phyloP scores from a whole-genome alignment of 2,797 vertebrate genomes.

The Pseudotriccus pelzelni region DNA sequence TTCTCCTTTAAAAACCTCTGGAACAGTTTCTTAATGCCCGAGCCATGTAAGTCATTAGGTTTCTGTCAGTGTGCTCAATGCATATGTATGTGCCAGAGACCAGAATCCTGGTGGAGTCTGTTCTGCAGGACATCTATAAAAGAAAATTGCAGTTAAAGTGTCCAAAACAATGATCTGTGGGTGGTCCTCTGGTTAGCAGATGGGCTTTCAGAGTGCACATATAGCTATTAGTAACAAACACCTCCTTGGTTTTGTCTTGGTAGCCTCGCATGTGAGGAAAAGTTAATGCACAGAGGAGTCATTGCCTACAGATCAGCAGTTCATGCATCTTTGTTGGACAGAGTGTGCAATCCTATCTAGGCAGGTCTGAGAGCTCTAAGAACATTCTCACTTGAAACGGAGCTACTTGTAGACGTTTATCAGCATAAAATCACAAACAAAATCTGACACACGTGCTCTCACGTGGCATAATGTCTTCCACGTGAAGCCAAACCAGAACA shows the following conservation, averaged over 20 bases:
- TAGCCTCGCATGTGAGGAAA: not conserved
- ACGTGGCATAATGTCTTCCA: not conserved
- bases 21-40: conserved; percentile 37
- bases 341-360: not conserved
- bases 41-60: conserved; percentile 56
- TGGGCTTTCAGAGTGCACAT: conserved; percentile 38
- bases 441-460: not conserved
- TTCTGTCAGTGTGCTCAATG: conserved; percentile 61
- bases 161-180: conserved; percentile 69
- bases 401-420: not conserved
- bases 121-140: conserved; percentile 62
- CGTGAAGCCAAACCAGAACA: not conserved
- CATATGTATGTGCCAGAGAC: conserved; percentile 60
- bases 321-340: not conserved
- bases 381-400: not conserved
- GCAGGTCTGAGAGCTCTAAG: not conserved
- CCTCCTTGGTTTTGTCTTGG: conserved; percentile 19
- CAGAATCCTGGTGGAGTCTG: conserved; percentile 62
- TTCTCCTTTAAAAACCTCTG: conserved; percentile 56
- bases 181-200: conserved; percentile 61
- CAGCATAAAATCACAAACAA: not conserved
- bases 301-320: not conserved
- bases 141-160: conserved; percentile 52
- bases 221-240: conserved; percentile 35
- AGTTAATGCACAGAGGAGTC: not conserved